phyloP scores from a whole-genome alignment of 2,888 invertebrate species.

The Incurvaria masculella region DNA sequence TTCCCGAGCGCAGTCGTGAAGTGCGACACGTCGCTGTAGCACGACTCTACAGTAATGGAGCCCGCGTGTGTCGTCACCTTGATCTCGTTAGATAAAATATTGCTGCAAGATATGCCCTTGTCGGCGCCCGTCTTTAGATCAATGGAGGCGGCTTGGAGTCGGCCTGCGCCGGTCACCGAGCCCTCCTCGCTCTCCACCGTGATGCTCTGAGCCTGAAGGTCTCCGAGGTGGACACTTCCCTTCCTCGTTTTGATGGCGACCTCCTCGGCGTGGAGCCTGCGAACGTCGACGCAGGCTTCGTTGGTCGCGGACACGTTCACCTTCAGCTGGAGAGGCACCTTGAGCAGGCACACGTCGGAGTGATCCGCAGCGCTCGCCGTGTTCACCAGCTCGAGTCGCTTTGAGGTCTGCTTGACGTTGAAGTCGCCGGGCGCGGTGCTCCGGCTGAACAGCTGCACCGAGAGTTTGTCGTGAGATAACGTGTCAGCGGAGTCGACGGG shows the following conservation, averaged over 20 bases:
- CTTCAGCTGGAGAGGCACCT: conserved; percentile 47
- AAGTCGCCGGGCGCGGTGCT: conserved; percentile 45
- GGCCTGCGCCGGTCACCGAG: conserved; percentile 32
- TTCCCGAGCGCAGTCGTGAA: conserved; percentile 48
- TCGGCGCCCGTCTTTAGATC: conserved; percentile 42
- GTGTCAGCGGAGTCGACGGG: conserved; percentile 47
- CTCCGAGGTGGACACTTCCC: conserved; percentile 32
- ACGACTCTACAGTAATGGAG: conserved; percentile 41
- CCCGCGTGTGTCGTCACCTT: conserved; percentile 41
- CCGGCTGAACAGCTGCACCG: conserved; percentile 45
- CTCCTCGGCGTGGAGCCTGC: conserved; percentile 43
- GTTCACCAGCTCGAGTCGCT: conserved; percentile 43
- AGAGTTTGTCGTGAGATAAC: conserved; percentile 42
- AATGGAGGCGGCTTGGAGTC: conserved; percentile 36
- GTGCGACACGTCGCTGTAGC: conserved; percentile 46
- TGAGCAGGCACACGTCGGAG: conserved; percentile 46
- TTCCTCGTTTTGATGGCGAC: conserved; percentile 46
- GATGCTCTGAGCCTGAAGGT: conserved; percentile 43
- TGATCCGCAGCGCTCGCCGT: conserved; percentile 38
- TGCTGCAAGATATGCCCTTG: conserved; percentile 39
- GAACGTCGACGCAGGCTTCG: conserved; percentile 39
- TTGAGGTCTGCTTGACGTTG: conserved; percentile 47
- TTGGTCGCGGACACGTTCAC: conserved; percentile 45
- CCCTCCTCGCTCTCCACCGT: conserved; percentile 41
- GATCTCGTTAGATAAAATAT: conserved; percentile 42